Evolutionary conservation across 2,113 vertebrate genomes (phyloP).

Genomic region (Bubalus kerabau): DNA sequence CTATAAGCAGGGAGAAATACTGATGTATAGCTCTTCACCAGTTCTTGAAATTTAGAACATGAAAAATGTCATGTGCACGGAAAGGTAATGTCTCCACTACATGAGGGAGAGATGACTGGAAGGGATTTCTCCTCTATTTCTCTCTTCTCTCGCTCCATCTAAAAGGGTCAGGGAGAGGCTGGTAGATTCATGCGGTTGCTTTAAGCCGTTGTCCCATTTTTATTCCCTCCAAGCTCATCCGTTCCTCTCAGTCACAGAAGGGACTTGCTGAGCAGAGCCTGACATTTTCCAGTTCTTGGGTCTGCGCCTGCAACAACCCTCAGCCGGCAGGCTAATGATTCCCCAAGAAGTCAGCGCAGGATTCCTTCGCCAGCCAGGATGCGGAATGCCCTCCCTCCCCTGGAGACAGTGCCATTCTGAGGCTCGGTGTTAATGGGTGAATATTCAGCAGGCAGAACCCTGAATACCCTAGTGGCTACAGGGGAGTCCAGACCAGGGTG

Average conservation of each 20-base stretch:
- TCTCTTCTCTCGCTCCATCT: not conserved
- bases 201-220: slow-evolving; percentile 2
- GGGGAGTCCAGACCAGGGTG: not conserved
- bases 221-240: not conserved
- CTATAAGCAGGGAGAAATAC: not conserved
- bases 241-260: slow-evolving; percentile 14
- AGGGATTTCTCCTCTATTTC: too few relatives aligned
- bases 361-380: not conserved
- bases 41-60: not conserved
- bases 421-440: not conserved
- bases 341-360: not conserved
- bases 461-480: not conserved
- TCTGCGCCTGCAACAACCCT: slow-evolving; percentile 20
- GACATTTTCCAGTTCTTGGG: slow-evolving; percentile 54
- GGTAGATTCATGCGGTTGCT: not conserved
- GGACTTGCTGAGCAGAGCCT: slow-evolving; percentile 13
- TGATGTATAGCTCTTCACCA: not conserved
- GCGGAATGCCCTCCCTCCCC: not conserved
- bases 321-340: not conserved
- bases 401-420: not conserved
- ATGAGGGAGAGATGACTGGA: not conserved
- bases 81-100: not conserved
- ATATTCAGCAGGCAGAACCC: not conserved
- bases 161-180: not conserved
- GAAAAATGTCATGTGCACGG: not conserved